Evolutionary conservation across 2,113 vertebrate species (phyloP), one percentile per base, ranked within the genome.

Genomic region (Syrrhaptes paradoxus): DNA sequence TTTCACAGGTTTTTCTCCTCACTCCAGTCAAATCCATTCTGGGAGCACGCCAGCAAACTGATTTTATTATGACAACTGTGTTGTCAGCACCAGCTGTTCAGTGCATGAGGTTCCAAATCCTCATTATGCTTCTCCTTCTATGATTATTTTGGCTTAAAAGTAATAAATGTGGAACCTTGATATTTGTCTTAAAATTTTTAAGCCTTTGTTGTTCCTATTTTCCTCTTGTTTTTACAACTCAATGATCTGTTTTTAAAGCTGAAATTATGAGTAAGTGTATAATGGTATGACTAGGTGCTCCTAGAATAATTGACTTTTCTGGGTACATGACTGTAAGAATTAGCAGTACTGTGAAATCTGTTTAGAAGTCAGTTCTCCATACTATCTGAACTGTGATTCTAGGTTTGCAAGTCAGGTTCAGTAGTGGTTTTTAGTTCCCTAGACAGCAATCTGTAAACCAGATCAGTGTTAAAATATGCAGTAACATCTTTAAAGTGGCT

Each of bases 391-490:
- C 80, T 79, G 91, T 58, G 58, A 95, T 91, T 93, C 70, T 89
- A 10, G 41, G 73, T 87, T 87, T 96, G 49, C 54, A 79, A 58
- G 81, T 62, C 74, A 94, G 81, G 77, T 95, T 95, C 87, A 38
- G 89, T 93, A 91, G 89, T 95, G 54, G n/a, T 90, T 92, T 85
- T 67, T 57, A 85, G 81, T 91, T 96, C 85, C 81, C 91, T 82
- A 79, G 93, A 95, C 71, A 88, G 81, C 43, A 87, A 68, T 21
- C 78, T 82, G 58, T 95, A 85, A 95, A 96, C 85, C 58, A 94
- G 85, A 89, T 96, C 93, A 95, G 91, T 38, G 75, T 91, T 93
- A 94, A 95, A 94, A 93, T 96, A 94, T 87, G 93, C 66, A 83
- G 59, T 73, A 87, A 82, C 54, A 66, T 91, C 87, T 94, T 95